These are phyloP conservation scores for Helicoverpa armigera DNA, from an alignment of 1,140 invertebrate genomes.

Conservation along the genomic window DNA sequence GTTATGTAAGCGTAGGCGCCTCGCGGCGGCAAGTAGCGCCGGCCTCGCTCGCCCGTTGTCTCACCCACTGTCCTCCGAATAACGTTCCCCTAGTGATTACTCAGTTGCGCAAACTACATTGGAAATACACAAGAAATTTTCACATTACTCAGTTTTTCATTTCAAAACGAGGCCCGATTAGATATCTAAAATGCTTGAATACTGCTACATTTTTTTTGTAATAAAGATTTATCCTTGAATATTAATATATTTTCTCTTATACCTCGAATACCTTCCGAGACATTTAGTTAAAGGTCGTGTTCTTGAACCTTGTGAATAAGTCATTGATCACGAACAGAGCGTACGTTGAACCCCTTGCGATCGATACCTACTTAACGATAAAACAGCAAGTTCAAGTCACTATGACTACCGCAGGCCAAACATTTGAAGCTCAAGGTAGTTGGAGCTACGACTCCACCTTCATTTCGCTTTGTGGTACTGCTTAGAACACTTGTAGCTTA, in stretches of 20 bases:
- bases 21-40: constrained; percentile 54
- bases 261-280: no score
- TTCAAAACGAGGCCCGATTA: constrained; percentile 59
- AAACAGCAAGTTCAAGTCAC: constrained; percentile 61
- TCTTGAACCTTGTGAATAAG: constrained; percentile 8
- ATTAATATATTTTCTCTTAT: not conserved
- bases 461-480: not conserved
- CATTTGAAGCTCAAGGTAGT: constrained; percentile 4
- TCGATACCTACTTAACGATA: constrained; percentile 50
- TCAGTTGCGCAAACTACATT: constrained; percentile 68
- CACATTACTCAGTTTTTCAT: constrained; percentile 77
- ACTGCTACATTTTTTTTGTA: not conserved
- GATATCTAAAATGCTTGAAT: not conserved
- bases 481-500: not conserved
- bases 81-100: constrained; percentile 58
- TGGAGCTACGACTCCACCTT: not conserved
- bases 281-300: not conserved
- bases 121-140: constrained; percentile 79
- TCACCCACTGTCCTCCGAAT: constrained; percentile 56
- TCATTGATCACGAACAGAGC: constrained; percentile 43
- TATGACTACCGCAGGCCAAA: constrained; percentile 53
- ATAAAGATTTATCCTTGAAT: constrained; percentile 12
- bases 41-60: constrained; percentile 52
- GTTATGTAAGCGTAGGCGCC: constrained; percentile 66
- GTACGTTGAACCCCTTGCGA: constrained; percentile 55